Conservation (phyloP, 2,797 vertebrate genomes). For the Fringilla coelebs region DNA sequence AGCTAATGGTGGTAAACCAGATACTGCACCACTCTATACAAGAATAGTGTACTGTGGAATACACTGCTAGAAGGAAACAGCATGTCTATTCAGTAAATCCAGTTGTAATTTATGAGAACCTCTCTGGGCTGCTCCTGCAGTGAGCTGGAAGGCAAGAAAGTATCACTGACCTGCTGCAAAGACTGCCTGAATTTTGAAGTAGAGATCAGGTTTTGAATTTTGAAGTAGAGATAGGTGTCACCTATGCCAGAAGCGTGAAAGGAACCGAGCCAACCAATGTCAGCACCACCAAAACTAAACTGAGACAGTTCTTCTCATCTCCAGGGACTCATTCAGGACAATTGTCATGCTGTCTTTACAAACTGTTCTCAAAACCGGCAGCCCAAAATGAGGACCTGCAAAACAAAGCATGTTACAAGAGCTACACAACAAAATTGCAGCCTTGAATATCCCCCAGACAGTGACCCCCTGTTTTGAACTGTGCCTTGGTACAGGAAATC, state of each 20-base stretch:
- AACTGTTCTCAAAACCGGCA: not conserved
- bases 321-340: not conserved
- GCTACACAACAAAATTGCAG: rapidly evolving
- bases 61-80: constrained; percentile 4
- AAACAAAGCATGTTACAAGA: not conserved
- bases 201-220: not conserved
- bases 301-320: not conserved
- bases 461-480: not conserved
- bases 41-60: not conserved
- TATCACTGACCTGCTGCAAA: not conserved
- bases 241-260: not conserved
- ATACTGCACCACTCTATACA: not conserved
- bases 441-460: not conserved
- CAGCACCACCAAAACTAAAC: not conserved
- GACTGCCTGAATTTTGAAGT: not conserved
- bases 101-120: not conserved
- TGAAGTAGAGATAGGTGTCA: not conserved
- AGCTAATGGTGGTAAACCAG: constrained; percentile 1
- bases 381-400: not conserved
- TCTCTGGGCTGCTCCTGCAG: not conserved
- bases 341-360: not conserved
- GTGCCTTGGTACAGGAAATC: not conserved
- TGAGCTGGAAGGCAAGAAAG: not conserved
- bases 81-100: not conserved
- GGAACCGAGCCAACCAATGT: not conserved